Base-by-base conservation (phyloP, 1,140 invertebrate species). In the Agraylea sexmaculata region DNA sequence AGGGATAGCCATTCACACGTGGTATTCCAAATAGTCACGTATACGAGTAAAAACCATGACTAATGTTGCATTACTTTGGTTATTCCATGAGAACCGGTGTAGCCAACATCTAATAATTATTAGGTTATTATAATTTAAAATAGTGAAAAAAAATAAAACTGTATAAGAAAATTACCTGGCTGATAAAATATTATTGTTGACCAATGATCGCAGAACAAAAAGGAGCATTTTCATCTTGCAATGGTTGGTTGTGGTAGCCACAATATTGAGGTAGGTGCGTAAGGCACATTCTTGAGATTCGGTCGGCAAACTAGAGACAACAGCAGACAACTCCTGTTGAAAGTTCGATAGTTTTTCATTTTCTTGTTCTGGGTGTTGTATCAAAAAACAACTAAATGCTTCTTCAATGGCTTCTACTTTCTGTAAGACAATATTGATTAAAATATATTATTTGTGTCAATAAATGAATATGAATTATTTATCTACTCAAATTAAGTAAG, bases 361-460 rank as follows among this genome's bases (percentile, higher is more conserved):
- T 54, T 87, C 76, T 30, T 67, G 66, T 25, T 77, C 74, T 19
- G 72, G 62, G 46, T 78, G 75, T 49, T 87, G 78, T 1, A 86
- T 77, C 22, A 90, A 66, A 52, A 84, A 86, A 51, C 80, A 84
- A 58, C 81, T 83, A 51, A 92, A 91, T 1, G 83, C 83, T 62
- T 88, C 85, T 55, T 90, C 86, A 29, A 90, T 78, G 2, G 75
- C 68, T 55, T 90, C 84, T 2, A 86, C 80, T 62, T 73, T 77
- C 80, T 87, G 53, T 38, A 61, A 65, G 47, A 27, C 43, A 16
- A 43, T 8, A 18, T 20, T 39, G 12, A n/a, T 0, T 29, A 25
- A 23, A 47, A 46, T 36, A 27, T 43, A n/a, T n/a, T n/a, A n/a
- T n/a, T n/a, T n/a, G n/a, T n/a, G n/a, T n/a, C n/a, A n/a, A n/a